A percentile compares a stretch with the other conserved stretches of the same genome.
phyloP scores from a whole-genome alignment of 2,888 invertebrate species.

The Archips crataeganus region DNA sequence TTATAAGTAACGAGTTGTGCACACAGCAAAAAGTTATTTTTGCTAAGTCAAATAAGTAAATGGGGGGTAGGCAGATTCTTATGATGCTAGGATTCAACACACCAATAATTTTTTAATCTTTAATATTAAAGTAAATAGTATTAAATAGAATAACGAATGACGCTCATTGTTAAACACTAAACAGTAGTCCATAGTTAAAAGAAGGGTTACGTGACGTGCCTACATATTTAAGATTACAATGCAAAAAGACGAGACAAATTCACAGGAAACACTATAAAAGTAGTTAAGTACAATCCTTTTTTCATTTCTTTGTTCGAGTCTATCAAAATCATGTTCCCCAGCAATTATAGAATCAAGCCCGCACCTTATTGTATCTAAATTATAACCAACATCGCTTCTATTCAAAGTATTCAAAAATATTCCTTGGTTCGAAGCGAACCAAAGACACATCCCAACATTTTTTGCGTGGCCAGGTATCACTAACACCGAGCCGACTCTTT shows the following conservation, averaged over 20 bases:
- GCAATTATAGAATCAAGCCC: slow-evolving; percentile 32
- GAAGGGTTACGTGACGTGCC: no score
- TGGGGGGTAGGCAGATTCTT: no score
- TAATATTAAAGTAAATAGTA: no score
- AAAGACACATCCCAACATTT: slow-evolving; percentile 39
- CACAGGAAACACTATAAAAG: not conserved
- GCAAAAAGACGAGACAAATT: no score
- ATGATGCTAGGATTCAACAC: no score
- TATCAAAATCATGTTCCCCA: slow-evolving; percentile 15
- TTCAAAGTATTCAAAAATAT: slow-evolving; percentile 37
- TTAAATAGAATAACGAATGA: no score
- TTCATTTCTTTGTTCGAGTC: not conserved
- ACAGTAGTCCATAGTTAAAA: no score
- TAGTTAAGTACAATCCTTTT: not conserved
- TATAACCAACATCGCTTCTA: slow-evolving; percentile 22
- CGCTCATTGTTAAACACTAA: no score
- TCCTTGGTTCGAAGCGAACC: slow-evolving; percentile 24
- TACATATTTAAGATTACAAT: no score
- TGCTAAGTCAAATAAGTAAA: no score
- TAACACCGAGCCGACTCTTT: slow-evolving; percentile 49
- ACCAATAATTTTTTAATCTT: no score
- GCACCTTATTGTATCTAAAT: slow-evolving; percentile 36
- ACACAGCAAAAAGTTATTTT: no score
- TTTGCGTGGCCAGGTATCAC: slow-evolving; percentile 55
- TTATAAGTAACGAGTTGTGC: not conserved